Evolutionary conservation across 2,888 invertebrate genomes (phyloP).

Genomic region (Dasysyrphus tricinctus): DNA sequence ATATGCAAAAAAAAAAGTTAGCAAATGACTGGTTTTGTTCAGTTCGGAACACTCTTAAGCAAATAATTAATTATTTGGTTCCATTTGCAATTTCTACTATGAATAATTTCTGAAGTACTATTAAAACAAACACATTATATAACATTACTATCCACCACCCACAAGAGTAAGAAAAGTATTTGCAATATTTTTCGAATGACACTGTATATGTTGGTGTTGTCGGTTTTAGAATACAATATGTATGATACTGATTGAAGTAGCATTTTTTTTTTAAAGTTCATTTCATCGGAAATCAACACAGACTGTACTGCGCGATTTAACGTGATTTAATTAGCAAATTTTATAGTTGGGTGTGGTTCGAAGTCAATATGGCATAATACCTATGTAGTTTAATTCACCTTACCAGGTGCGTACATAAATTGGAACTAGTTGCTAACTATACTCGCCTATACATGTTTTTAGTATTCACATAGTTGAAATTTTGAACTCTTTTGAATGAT

Average conservation of each 20-base stretch:
- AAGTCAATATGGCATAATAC: constrained; percentile 2
- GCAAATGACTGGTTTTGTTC: too few relatives aligned
- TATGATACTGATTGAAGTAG: constrained; percentile 13
- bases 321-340: constrained; percentile 68
- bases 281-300: constrained; percentile 44
- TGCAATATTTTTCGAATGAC: not conserved
- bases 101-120: too few relatives aligned
- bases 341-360: constrained; percentile 60
- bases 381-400: not conserved
- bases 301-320: constrained; percentile 41
- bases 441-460: too few relatives aligned
- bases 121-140: too few relatives aligned
- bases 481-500: too few relatives aligned
- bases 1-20: too few relatives aligned
- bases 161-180: too few relatives aligned
- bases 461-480: too few relatives aligned
- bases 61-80: too few relatives aligned
- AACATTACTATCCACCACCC: too few relatives aligned
- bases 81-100: too few relatives aligned
- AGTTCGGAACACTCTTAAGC: too few relatives aligned
- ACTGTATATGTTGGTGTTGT: not conserved
- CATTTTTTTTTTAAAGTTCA: constrained; percentile 31
- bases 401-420: not conserved
- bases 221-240: not conserved
- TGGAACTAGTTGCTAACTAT: not conserved